Percentiles rank a stretch among this genome's conserved stretches.
Conservation (phyloP, 2,888 invertebrate species). For the Stenichneumon culpator region DNA sequence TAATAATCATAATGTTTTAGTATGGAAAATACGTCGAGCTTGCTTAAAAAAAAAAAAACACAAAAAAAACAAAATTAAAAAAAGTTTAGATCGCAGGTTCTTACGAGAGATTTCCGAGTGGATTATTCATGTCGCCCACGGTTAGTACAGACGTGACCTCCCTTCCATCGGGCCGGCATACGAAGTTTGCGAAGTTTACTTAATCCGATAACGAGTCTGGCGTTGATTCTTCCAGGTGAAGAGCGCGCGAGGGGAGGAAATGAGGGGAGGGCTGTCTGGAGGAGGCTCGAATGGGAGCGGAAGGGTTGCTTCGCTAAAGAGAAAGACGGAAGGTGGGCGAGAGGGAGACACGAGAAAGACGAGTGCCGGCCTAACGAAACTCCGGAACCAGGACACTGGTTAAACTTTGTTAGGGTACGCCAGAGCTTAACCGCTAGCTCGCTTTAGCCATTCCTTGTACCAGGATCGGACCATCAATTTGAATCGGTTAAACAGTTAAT, state of each 20-base stretch:
- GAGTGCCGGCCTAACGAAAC: conserved; percentile 56
- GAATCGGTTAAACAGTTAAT: conserved; percentile 71
- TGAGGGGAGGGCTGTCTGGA: neutral
- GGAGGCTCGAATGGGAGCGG: neutral
- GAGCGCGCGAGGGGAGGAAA: neutral
- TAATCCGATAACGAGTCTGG: conserved; percentile 77
- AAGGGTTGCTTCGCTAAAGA: neutral
- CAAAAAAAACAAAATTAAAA: conserved; percentile 15
- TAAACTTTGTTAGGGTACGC: conserved; percentile 67
- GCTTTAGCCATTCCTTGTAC: conserved; percentile 25
- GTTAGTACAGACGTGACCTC: conserved; percentile 42
- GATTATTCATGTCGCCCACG: conserved; percentile 53
- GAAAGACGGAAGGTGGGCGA: neutral
- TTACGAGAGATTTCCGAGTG: conserved; percentile 14
- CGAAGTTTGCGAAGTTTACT: conserved; percentile 77
- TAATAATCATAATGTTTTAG: neutral
- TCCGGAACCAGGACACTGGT: conserved; percentile 60
- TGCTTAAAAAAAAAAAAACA: conserved; percentile 12
- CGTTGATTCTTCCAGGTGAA: conserved; percentile 62
- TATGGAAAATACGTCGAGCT: conserved; percentile 9
- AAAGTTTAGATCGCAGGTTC: conserved; percentile 6
- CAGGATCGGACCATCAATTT: conserved; percentile 69
- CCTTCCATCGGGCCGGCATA: conserved; percentile 12
- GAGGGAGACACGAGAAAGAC: conserved; percentile 12
- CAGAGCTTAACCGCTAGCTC: conserved; percentile 66